Base-by-base conservation (phyloP, 2,888 invertebrate species). In the Lumbricus terrestris region DNA sequence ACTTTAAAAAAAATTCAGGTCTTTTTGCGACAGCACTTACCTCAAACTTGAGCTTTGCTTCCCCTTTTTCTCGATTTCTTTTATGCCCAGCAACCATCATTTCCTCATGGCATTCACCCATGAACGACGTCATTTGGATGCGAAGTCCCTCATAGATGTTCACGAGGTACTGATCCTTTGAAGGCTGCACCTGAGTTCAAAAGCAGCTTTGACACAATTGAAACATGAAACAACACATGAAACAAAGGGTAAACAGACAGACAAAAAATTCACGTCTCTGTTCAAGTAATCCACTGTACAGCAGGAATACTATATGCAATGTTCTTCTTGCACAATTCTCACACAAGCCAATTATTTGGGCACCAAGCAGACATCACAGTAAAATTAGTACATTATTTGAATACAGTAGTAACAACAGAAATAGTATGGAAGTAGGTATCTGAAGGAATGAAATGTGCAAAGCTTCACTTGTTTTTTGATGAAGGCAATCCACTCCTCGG, bases 71-170 rank as follows among this genome's bases (percentile, higher is more conserved):
- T 89, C 95, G 94, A 92, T 96, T 96, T 20, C 96, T 95, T 91
- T 95, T 96, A 93, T 96, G 96, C 37, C 96, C 95, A 34, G 96
- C 95, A 15, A 95, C 94, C 95, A 96, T 96, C 93, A 96, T 96
- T 1, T 95, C 95, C 93, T 96, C 96, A 92, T 96, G 96, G 93
- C 96, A 96, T 92, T 96, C 96, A 33, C 96, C 96, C 96, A 96
- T 96, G 94, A 96, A 96, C 16, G 95, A 95, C 93, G 96, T 96
- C 93, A 96, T 96, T 15, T 92, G 92, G 33, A 92, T 92, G 85
- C 93, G 92, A 5, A 93, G 91, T 82, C 94, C 95, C 11, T 93
- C 93, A 92, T 96, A 95, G 89, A 96, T 95, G 92, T 95, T 96
- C 82, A 96, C 95, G 91, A 95, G 95, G 93, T 96, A 96, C 88